phyloP scores from a whole-genome alignment of 2,113 vertebrate genomes.

The Sapajus apella region DNA sequence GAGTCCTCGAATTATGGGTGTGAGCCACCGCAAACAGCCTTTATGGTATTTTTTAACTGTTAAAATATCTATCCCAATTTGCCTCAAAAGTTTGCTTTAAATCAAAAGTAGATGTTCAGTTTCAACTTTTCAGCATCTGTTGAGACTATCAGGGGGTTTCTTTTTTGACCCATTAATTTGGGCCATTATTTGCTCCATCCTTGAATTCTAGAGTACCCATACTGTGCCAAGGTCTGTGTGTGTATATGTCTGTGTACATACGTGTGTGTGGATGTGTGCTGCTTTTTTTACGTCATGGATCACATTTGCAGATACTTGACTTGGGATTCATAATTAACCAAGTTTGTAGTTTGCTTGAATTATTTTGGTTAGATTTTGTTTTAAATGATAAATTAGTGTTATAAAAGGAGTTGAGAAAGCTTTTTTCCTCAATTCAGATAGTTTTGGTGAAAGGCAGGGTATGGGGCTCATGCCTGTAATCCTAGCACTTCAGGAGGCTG shows the following conservation, averaged over 20 bases:
- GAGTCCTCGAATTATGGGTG: no score
- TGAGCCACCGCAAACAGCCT: no score
- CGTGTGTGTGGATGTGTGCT: not conserved
- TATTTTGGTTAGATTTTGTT: conserved; percentile 30
- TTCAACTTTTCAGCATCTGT: not conserved
- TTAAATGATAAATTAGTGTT: conserved; percentile 31
- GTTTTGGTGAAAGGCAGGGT: not conserved
- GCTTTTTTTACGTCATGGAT: not conserved
- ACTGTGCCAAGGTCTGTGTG: not conserved
- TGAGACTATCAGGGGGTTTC: conserved; percentile 14
- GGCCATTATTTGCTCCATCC: not conserved
- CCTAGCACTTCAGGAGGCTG: no score
- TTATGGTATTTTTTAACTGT: not conserved
- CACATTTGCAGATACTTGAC: not conserved
- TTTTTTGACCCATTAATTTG: conserved; percentile 2
- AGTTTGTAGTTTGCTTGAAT: not conserved
- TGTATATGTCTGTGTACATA: not conserved
- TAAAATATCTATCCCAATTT: not conserved
- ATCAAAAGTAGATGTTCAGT: not conserved
- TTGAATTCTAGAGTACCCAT: conserved; percentile 41
- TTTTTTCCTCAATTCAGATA: conserved; percentile 17
- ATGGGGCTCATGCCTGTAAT: no score
- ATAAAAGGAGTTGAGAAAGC: not conserved
- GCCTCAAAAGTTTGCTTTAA: conserved; percentile 11
- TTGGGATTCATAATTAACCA: conserved; percentile 34